phyloP scores from a whole-genome alignment of 1,140 invertebrate genomes.

The Parasteatoda tepidariorum region DNA sequence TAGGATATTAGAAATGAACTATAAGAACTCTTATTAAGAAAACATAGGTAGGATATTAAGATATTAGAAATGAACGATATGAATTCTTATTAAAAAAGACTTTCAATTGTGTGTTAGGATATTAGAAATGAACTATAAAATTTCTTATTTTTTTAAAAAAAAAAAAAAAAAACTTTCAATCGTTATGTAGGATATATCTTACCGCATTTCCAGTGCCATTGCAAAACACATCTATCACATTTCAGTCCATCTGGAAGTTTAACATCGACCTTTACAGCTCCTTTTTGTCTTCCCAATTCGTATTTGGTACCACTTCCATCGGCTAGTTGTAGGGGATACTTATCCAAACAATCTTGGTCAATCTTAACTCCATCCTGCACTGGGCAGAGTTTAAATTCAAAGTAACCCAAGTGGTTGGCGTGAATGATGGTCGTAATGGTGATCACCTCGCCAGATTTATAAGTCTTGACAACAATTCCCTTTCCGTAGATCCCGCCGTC shows the following conservation, averaged over 20 bases:
- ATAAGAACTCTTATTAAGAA: too few species aligned
- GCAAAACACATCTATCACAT: slow-evolving; percentile 66
- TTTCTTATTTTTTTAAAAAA: too few species aligned
- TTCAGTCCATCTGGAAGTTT: slow-evolving; percentile 63
- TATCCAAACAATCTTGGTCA: slow-evolving; percentile 74
- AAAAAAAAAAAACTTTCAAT: too few species aligned
- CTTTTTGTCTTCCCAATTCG: not conserved
- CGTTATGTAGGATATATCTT: too few species aligned
- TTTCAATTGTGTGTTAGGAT: too few species aligned
- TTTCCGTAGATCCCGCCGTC: slow-evolving; percentile 74
- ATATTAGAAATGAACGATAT: too few species aligned
- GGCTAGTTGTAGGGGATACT: slow-evolving; percentile 69
- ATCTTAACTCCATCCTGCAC: slow-evolving; percentile 69
- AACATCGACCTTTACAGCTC: slow-evolving; percentile 24
- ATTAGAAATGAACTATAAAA: too few species aligned
- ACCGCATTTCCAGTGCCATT: slow-evolving; percentile 67
- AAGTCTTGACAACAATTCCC: slow-evolving; percentile 71
- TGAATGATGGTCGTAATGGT: slow-evolving; percentile 70
- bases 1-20: too few species aligned
- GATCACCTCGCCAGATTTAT: slow-evolving; percentile 68
- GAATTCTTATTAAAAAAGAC: too few species aligned
- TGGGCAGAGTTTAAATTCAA: slow-evolving; percentile 73
- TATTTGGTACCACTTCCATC: slow-evolving; percentile 68
- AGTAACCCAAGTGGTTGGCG: slow-evolving; percentile 73
- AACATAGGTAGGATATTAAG: too few species aligned